Percentiles rank a stretch among this genome's conserved stretches.
Conservation (phyloP, 1,140 invertebrate species). For the Periplaneta americana region DNA sequence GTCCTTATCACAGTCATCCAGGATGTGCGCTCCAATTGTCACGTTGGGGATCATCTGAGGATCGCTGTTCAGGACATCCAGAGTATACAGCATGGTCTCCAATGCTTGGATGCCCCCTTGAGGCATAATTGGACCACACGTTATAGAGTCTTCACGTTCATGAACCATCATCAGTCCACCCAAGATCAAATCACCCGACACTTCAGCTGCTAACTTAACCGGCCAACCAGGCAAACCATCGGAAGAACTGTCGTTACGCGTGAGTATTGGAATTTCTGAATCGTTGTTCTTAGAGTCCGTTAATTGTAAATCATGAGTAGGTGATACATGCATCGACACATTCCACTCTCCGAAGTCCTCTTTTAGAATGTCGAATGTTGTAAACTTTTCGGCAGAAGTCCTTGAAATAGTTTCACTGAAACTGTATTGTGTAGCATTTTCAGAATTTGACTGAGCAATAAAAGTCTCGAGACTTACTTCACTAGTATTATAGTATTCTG, state of each 20-base stretch:
- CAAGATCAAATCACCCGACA: slow-evolving; percentile 77
- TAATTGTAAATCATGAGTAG: not conserved
- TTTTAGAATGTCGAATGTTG: not conserved
- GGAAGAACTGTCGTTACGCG: not conserved
- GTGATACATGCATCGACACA: not conserved
- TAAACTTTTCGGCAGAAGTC: not conserved
- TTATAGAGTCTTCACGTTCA: slow-evolving; percentile 75
- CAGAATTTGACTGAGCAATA: not conserved
- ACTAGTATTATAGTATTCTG: not conserved
- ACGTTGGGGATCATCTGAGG: slow-evolving; percentile 64
- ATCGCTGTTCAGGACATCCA: slow-evolving; percentile 73
- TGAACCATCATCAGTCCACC: slow-evolving; percentile 96
- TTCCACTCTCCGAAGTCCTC: not conserved
- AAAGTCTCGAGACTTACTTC: not conserved
- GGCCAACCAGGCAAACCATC: slow-evolving; percentile 55
- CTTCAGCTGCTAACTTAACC: slow-evolving; percentile 75
- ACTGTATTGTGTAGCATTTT: not conserved
- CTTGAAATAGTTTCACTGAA: not conserved
- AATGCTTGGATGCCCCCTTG: slow-evolving; percentile 88
- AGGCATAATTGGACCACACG: slow-evolving; percentile 89
- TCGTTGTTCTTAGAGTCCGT: not conserved
- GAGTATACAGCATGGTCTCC: slow-evolving; percentile 87
- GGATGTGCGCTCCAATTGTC: slow-evolving; percentile 84
- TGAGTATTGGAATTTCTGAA: not conserved
- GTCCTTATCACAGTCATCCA: slow-evolving; percentile 93